phyloP scores from a whole-genome alignment of 2,113 vertebrate genomes.

The Theropithecus gelada region DNA sequence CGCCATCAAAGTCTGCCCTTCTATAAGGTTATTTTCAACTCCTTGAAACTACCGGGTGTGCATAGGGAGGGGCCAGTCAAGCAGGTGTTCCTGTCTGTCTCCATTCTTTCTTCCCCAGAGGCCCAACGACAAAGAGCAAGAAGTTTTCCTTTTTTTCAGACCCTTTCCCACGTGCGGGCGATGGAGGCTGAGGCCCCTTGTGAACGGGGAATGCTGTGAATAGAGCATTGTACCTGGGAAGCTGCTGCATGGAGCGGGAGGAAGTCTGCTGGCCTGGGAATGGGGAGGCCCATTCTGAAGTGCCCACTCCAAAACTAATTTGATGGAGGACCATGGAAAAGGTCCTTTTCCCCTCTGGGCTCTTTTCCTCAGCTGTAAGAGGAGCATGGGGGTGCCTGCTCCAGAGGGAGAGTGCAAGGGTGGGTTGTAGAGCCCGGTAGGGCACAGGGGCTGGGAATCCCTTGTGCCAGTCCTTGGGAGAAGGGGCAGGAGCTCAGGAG shows the following conservation, averaged over 20 bases:
- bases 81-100: background rate
- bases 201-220: conserved; percentile 16
- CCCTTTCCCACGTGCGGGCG: conserved; percentile 20
- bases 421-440: background rate
- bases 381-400: background rate
- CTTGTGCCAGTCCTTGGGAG: background rate
- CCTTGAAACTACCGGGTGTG: background rate
- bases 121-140: background rate
- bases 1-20: background rate
- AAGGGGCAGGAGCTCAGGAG: background rate
- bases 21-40: background rate
- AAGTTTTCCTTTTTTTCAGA: background rate
- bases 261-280: background rate
- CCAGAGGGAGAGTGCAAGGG: background rate
- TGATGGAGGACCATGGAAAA: background rate
- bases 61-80: background rate
- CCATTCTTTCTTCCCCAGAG: background rate
- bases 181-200: background rate
- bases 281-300: background rate
- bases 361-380: background rate
- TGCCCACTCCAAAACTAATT: background rate
- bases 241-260: accelerated
- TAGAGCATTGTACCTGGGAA: conserved; percentile 39
- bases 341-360: background rate
- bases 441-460: background rate